Conservation (phyloP, 92 coral and sea anemone genomes). For the Actinostola sp. region DNA sequence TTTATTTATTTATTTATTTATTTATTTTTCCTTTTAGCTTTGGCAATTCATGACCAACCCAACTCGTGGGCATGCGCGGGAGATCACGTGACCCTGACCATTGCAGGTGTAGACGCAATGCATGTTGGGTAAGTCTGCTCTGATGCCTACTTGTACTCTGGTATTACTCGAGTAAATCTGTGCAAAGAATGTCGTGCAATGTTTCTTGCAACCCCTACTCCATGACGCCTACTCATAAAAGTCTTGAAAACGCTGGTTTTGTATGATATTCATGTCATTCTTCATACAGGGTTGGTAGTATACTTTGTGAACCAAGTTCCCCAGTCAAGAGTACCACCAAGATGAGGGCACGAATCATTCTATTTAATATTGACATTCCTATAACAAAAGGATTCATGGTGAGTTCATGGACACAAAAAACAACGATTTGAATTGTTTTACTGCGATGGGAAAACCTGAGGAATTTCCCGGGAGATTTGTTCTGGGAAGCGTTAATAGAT, state of each 20-base stretch:
- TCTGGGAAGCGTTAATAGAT: no score
- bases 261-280: no score
- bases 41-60: conserved; percentile 81
- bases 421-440: no score
- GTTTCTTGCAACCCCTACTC: no score
- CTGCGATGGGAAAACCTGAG: no score
- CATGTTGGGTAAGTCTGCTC: conserved; percentile 92
- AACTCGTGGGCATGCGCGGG: conserved; percentile 95
- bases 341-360: conserved; percentile 84
- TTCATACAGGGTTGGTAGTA: conserved; percentile 78
- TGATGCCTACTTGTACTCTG: no score
- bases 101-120: conserved; percentile 91
- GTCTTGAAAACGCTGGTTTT: no score
- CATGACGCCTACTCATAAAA: no score
- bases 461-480: no score
- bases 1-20: background rate
- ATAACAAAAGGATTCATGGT: conserved; percentile 98
- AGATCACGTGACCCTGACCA: conserved; percentile 81
- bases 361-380: conserved; percentile 89
- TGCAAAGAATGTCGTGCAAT: no score
- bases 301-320: conserved; percentile 81
- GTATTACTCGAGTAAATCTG: no score
- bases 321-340: conserved; percentile 80
- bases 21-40: conserved; percentile 35
- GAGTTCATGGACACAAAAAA: no score